Evolutionary conservation across 2,888 invertebrate species (phyloP).

Genomic region (Cosmia trapezina): DNA sequence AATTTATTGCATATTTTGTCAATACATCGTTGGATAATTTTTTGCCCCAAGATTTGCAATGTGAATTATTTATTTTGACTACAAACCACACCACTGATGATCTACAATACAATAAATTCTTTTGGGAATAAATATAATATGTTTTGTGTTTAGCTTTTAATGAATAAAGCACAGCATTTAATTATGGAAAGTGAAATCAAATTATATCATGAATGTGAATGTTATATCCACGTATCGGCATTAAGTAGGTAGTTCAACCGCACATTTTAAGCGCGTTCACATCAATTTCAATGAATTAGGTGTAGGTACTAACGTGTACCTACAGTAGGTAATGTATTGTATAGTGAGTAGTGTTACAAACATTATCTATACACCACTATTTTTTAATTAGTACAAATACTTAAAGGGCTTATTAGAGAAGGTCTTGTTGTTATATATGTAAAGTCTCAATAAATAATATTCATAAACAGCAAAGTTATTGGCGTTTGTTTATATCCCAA

Average conservation of each 20-base stretch:
- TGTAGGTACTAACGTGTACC: neutral
- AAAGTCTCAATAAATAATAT: too few relatives aligned
- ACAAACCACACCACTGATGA: too few relatives aligned
- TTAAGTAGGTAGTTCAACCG: conserved; percentile 16
- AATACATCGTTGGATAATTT: conserved; percentile 11
- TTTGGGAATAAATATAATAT: conserved; percentile 8
- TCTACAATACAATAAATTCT: neutral
- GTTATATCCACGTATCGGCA: neutral
- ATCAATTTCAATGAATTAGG: conserved; percentile 13
- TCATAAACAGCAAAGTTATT: too few relatives aligned
- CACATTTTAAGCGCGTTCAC: conserved; percentile 21
- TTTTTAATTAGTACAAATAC: too few relatives aligned
- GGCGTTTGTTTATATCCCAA: too few relatives aligned
- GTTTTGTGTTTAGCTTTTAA: conserved; percentile 10
- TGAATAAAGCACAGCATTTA: conserved; percentile 26
- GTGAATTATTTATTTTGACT: conserved; percentile 8
- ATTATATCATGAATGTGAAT: conserved; percentile 23
- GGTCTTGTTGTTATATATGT: too few relatives aligned
- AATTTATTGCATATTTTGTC: conserved; percentile 41
- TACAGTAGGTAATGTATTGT: neutral
- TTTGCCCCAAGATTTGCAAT: neutral
- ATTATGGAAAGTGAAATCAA: conserved; percentile 29
- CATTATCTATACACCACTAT: too few relatives aligned
- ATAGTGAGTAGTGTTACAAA: neutral
- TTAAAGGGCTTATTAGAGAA: too few relatives aligned